These are phyloP conservation scores for Chlamydotis undulata DNA, from an alignment of 2,113 vertebrate genomes.

Conservation along the genomic window DNA sequence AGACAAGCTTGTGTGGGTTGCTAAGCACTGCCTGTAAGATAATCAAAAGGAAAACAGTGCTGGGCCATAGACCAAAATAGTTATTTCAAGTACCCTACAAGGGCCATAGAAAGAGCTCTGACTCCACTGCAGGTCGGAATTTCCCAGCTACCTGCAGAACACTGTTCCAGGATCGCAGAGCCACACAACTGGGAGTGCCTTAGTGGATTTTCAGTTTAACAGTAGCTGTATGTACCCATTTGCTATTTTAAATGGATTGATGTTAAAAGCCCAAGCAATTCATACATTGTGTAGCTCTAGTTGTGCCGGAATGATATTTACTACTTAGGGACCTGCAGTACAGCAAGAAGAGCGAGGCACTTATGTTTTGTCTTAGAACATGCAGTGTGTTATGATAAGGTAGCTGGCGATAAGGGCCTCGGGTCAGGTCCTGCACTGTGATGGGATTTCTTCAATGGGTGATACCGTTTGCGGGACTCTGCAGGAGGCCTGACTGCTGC, in stretches of 20 bases:
- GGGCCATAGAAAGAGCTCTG: not conserved
- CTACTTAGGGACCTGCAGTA: not conserved
- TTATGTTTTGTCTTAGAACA: rapidly evolving
- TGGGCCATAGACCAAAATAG: not conserved
- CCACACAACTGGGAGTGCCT: not conserved
- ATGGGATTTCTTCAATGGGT: not conserved
- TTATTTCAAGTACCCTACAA: not conserved
- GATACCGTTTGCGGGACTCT: not conserved
- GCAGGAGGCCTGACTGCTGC: not conserved
- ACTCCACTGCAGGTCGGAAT: conserved; percentile 7
- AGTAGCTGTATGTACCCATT: not conserved
- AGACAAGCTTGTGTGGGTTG: not conserved
- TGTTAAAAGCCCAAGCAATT: not conserved
- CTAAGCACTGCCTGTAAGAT: conserved; percentile 31
- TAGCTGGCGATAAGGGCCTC: not conserved
- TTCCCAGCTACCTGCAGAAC: not conserved
- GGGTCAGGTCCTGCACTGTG: not conserved
- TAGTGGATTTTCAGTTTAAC: not conserved
- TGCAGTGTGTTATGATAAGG: not conserved
- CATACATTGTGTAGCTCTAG: not conserved
- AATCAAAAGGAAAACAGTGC: conserved; percentile 55
- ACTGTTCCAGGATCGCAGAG: not conserved
- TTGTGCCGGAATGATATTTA: not conserved
- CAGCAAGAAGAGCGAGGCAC: not conserved
- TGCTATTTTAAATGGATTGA: not conserved